Evolutionary conservation across 53 echinoderm and acorn worm genomes (phyloP).

Genomic region (Astropecten irregularis): DNA sequence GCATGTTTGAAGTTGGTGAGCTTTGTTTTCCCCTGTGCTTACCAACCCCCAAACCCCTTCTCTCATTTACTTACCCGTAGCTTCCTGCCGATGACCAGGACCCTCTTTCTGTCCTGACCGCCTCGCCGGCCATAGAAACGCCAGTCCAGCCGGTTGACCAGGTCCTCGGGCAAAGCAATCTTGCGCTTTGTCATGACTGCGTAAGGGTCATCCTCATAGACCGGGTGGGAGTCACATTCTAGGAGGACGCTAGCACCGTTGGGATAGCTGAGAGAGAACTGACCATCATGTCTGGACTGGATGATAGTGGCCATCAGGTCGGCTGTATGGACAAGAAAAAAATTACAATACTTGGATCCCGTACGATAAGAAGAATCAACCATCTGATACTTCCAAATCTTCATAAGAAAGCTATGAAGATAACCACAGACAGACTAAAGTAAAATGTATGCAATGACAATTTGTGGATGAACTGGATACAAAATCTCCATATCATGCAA

Average conservation of each 20-base stretch:
- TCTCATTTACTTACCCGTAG: conserved; percentile 67
- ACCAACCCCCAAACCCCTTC: too few species aligned
- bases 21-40: too few species aligned
- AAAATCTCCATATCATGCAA: too few species aligned
- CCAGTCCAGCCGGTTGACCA: conserved; percentile 91
- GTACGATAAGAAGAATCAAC: background rate
- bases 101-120: conserved; percentile 77
- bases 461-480: too few species aligned
- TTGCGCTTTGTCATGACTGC: conserved; percentile 76
- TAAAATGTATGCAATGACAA: too few species aligned
- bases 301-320: conserved; percentile 68
- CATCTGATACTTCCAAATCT: background rate
- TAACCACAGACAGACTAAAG: too few species aligned
- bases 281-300: conserved; percentile 61
- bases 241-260: conserved; percentile 71
- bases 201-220: conserved; percentile 74
- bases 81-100: conserved; percentile 83
- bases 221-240: conserved; percentile 76
- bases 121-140: conserved; percentile 81
- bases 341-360: too few species aligned
- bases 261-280: conserved; percentile 73
- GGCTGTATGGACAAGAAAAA: conserved; percentile 37
- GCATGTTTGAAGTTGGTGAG: too few species aligned
- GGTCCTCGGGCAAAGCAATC: conserved; percentile 79
- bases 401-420: too few species aligned